Conservation (phyloP, 2,113 vertebrate species). For the Hylia prasina region DNA sequence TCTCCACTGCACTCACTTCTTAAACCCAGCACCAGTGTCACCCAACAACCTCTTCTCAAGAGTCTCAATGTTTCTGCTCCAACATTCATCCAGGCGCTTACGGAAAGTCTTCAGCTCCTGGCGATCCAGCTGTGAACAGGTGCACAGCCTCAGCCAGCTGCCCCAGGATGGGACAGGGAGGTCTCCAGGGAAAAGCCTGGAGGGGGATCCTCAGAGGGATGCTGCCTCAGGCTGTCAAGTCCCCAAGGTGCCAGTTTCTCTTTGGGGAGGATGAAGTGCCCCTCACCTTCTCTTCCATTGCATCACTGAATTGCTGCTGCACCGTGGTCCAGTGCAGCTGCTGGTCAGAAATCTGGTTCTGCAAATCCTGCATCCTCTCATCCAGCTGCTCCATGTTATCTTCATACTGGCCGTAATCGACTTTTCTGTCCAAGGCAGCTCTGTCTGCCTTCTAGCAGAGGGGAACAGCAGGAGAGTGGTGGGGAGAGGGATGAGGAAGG, state of each 20-base stretch:
- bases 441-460: slow-evolving; percentile 76
- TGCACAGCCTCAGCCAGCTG: neutral
- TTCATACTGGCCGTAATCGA: slow-evolving; percentile 75
- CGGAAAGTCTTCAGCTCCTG: slow-evolving; percentile 76
- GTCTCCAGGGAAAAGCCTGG: neutral
- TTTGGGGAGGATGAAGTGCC: accelerated
- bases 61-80: too few relatives aligned
- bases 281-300: slow-evolving; percentile 81
- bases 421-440: slow-evolving; percentile 70
- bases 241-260: accelerated
- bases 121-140: slow-evolving; percentile 73
- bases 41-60: neutral
- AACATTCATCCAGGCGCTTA: too few relatives aligned
- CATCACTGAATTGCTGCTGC: slow-evolving; percentile 65
- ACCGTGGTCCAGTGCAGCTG: slow-evolving; percentile 78
- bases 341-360: slow-evolving; percentile 72
- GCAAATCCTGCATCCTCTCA: slow-evolving; percentile 74
- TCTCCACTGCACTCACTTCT: too few relatives aligned
- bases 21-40: too few relatives aligned
- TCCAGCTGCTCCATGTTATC: slow-evolving; percentile 71
- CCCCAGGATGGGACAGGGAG: accelerated
- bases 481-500: neutral
- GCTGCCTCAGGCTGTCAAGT: neutral
- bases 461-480: neutral
- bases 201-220: neutral